Conservation (phyloP, 2,113 vertebrate genomes). For the Phasianus colchicus region DNA sequence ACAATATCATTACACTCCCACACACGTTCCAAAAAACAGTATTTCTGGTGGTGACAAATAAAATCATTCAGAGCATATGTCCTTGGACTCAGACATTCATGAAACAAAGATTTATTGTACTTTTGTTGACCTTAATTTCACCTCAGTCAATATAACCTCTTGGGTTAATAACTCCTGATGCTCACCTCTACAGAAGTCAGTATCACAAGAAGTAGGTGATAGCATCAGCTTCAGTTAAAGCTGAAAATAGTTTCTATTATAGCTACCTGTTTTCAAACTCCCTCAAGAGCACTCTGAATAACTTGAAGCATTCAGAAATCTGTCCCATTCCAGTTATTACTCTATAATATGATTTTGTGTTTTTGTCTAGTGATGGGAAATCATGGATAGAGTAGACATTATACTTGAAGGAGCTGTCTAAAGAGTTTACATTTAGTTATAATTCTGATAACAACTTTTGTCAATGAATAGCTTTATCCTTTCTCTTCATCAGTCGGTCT, state of each 20-base stretch:
- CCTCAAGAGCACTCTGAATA: neutral
- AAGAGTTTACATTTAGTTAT: neutral
- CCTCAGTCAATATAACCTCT: slow-evolving; percentile 14
- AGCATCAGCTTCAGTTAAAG: neutral
- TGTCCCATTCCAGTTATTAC: neutral
- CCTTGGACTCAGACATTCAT: neutral
- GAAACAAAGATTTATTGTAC: slow-evolving; percentile 19
- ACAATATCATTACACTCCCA: accelerated
- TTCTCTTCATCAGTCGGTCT: neutral
- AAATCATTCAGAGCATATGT: neutral
- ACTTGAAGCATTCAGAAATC: neutral
- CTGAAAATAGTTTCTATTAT: slow-evolving; percentile 59
- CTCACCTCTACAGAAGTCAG: slow-evolving; percentile 2
- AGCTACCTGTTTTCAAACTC: slow-evolving; percentile 8
- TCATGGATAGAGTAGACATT: neutral
- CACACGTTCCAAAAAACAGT: neutral
- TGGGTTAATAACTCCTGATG: slow-evolving; percentile 47
- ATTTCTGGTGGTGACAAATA: neutral
- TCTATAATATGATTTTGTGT: neutral
- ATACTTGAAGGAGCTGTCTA: neutral
- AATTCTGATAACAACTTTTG: neutral
- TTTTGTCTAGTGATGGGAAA: neutral
- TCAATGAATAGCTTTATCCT: neutral
- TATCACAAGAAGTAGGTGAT: neutral
- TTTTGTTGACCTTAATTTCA: slow-evolving; percentile 50